phyloP scores from a whole-genome alignment of 2,113 vertebrate genomes.

The Burhinus oedicnemus region DNA sequence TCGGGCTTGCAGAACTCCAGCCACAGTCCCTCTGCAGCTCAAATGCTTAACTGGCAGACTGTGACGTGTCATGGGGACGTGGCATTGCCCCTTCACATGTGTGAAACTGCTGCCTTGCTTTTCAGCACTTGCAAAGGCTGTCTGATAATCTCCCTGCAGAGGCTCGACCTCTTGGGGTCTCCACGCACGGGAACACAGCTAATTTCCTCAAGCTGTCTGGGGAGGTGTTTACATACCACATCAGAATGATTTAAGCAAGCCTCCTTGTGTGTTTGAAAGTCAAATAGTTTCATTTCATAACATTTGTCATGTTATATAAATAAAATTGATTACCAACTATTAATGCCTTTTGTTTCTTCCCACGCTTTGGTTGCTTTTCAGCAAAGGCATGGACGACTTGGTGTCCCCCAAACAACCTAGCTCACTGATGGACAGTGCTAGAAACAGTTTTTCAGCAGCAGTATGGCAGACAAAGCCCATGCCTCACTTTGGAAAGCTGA shows the following conservation, averaged over 20 bases:
- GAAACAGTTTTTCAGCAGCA: background rate
- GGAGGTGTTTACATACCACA: background rate
- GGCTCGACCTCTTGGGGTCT: background rate
- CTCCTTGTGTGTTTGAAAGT: background rate
- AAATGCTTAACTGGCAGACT: background rate
- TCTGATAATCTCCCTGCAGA: background rate
- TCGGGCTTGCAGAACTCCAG: background rate
- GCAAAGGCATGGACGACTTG: background rate
- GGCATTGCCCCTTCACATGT: background rate
- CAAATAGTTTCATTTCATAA: background rate
- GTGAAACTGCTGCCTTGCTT: background rate
- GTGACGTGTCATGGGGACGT: rapidly evolving
- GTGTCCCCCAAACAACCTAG: background rate
- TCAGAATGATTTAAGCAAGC: background rate
- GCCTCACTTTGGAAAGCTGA: background rate
- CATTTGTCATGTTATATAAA: background rate
- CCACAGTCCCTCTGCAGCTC: rapidly evolving
- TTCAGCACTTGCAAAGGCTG: background rate
- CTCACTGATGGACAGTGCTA: background rate
- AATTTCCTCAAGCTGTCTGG: background rate
- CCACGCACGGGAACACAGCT: rapidly evolving
- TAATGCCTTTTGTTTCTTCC: background rate
- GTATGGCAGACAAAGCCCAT: background rate
- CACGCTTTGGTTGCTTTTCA: background rate
- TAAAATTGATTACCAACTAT: background rate